phyloP scores from a whole-genome alignment of 2,113 vertebrate genomes.

The Toxotes chatareus region DNA sequence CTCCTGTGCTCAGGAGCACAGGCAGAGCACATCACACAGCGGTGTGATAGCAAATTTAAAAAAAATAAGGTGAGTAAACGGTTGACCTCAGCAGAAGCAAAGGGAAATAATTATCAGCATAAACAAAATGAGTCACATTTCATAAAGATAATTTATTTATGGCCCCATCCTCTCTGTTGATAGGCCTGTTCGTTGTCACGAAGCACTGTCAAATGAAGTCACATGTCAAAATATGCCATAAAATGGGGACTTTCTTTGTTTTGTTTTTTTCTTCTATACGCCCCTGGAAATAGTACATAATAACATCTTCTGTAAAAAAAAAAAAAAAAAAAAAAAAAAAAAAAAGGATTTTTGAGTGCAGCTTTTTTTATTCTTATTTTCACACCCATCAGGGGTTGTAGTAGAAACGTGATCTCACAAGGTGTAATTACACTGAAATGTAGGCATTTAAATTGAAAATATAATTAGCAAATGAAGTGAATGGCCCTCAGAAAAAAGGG shows the following conservation, averaged over 20 bases:
- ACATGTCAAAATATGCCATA: not conserved
- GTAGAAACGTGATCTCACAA: not conserved
- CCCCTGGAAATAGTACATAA: not conserved
- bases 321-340: not conserved
- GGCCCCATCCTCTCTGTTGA: not conserved
- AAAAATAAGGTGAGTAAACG: slow-evolving; percentile 12
- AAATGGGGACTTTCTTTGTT: not conserved
- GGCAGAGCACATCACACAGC: slow-evolving; percentile 48
- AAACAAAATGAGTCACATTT: slow-evolving; percentile 19
- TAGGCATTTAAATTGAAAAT: slow-evolving; percentile 5
- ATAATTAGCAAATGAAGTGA: slow-evolving; percentile 18
- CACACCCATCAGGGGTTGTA: not conserved
- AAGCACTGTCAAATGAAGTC: not conserved
- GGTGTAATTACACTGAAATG: slow-evolving; percentile 27
- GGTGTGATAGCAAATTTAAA: slow-evolving; percentile 41
- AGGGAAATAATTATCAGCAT: not conserved
- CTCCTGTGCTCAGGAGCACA: slow-evolving; percentile 56
- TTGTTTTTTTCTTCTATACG: too few relatives aligned
- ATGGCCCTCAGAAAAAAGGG: slow-evolving; percentile 26
- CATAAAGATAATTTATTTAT: not conserved
- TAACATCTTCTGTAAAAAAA: not conserved
- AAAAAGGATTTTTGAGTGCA: slow-evolving; percentile 7
- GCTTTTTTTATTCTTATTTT: slow-evolving; percentile 3
- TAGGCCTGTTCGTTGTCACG: not conserved
- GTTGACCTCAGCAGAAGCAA: slow-evolving; percentile 19